Evolutionary conservation across 1,140 invertebrate species (phyloP), one percentile per base, ranked within the genome.

Genomic region (Drosophila prosaltans): DNA sequence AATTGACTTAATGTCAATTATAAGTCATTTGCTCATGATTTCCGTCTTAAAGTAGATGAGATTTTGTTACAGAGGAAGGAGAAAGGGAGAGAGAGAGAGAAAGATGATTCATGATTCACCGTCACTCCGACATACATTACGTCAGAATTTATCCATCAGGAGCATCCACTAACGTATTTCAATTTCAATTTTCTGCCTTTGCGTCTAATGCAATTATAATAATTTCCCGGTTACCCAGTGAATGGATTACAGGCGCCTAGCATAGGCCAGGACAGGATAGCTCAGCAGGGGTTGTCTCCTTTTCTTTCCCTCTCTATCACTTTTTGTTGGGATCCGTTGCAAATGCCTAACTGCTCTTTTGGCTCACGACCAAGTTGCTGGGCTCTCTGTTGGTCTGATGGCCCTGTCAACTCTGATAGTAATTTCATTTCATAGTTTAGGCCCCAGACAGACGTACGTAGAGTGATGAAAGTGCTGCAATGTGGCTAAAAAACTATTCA

Each of bases 141-240:
- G 73, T 76, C 73, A 75, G 45, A 68, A 16, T 32, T 80, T 76
- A 67, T 85, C 83, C 83, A 57, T 84, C 83, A 83, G 76, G 84
- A 80, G 58, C 39, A 58, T 69, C 62, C 64, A 43, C 71, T 63
- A 88, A 67, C 72, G 76, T 72, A 88, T 83, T 86, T 86, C 83
- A 89, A 77, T 86, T 86, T 86, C 84, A 86, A 86, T 86, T 86
- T 86, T 86, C 84, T 88, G 83, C 83, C 83, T 80, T 69, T 89
- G 80, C 40, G 76, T 80, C 83, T 86, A 86, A 86, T 86, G 84
- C 83, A 86, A 86, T 86, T 86, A 86, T 86, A 83, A 86, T 88
- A 89, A 86, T 86, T 83, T 86, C 84, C 75, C 65, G 45, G 64
- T 62, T 77, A 71, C 65, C 71, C 78, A 85, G 74, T 84, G 81